Evolutionary conservation across 1,140 invertebrate genomes (phyloP).

Genomic region (Zophobas atratus): DNA sequence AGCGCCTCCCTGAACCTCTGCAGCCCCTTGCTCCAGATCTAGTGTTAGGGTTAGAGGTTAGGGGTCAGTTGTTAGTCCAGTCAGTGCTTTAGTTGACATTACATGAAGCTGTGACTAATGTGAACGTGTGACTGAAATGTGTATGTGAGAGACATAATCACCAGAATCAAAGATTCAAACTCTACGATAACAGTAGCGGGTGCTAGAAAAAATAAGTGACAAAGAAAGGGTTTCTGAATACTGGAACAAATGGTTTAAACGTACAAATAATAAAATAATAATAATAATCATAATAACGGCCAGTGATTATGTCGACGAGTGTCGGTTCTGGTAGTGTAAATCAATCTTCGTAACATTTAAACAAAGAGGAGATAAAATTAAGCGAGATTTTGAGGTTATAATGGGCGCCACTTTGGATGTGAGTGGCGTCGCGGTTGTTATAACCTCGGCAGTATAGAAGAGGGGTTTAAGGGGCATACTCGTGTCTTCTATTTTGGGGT

Average conservation of each 20-base stretch:
- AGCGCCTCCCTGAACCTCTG: conserved; percentile 91
- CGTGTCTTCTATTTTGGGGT: too few relatives aligned
- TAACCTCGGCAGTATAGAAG: too few relatives aligned
- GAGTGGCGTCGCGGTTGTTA: too few relatives aligned
- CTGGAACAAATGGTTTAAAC: conserved; percentile 6
- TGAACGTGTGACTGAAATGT: conserved; percentile 35
- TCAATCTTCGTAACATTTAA: conserved; percentile 14
- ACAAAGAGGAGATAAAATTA: background rate
- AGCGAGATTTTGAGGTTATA: background rate
- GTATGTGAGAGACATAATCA: conserved; percentile 44
- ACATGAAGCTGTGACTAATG: conserved; percentile 53
- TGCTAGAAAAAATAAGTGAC: conserved; percentile 29
- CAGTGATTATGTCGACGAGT: conserved; percentile 26
- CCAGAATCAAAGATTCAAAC: conserved; percentile 12
- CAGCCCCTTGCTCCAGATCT: conserved; percentile 71
- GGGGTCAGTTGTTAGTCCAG: conserved; percentile 65
- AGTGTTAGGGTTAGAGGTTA: conserved; percentile 71
- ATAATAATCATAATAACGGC: background rate
- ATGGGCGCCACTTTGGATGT: background rate
- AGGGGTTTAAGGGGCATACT: too few relatives aligned
- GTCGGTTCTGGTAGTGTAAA: conserved; percentile 6
- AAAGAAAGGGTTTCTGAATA: conserved; percentile 30
- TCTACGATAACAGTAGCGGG: conserved; percentile 21
- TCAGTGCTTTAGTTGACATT: conserved; percentile 61
- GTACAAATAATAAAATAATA: too few relatives aligned